Evolutionary conservation across 2,113 vertebrate genomes (phyloP), one percentile per base, ranked within the genome.

Genomic region (Excalfactoria chinensis): DNA sequence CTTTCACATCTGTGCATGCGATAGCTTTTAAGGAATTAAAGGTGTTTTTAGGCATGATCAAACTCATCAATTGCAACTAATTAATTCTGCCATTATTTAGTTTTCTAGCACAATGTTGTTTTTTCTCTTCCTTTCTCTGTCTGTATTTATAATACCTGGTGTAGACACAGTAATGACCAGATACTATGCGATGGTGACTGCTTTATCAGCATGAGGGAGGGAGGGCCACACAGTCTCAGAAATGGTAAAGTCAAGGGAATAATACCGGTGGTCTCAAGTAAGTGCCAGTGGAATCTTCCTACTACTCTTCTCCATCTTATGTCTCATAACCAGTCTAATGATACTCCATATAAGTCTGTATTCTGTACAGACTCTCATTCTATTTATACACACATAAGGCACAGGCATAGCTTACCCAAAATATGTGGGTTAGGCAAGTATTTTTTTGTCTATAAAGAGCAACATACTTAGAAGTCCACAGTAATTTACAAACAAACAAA

Each of bases 21-120:
- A 81, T 44, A 88, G 64, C 64, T 95, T 90, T 72, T 78, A 91
- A 86, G 87, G 84, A 95, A 92, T 95, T 84, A 86, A 95, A 96
- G 89, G 89, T 89, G 89, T 91, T 94, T 73, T 37, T 48, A 87
- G 84, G 71, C 60, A 74, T 62, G 86, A 93, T 70, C 86, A 95
- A 86, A 86, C 64, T 89, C 43, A 94, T 93, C 94, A 92, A 2
- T 7, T 55, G 48, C 58, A 88, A 78, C 67, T 56, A 89, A 93
- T 83, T 46, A 67, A 73, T 87, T 75, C 73, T 43, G 55, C 23
- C 40, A 87, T 35, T 86, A 72, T 75, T 88, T 90, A 90, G 90
- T 83, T 53, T 71, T 93, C 55, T 59, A 77, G 40, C 48, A 40
- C 20, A 20, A 32, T 48, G 64, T 88, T 68, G 25, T 72, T 67